Percentiles rank a stretch among this genome's conserved stretches.
Conservation (phyloP, 2,888 invertebrate genomes). For the Adelphocoris suturalis region DNA sequence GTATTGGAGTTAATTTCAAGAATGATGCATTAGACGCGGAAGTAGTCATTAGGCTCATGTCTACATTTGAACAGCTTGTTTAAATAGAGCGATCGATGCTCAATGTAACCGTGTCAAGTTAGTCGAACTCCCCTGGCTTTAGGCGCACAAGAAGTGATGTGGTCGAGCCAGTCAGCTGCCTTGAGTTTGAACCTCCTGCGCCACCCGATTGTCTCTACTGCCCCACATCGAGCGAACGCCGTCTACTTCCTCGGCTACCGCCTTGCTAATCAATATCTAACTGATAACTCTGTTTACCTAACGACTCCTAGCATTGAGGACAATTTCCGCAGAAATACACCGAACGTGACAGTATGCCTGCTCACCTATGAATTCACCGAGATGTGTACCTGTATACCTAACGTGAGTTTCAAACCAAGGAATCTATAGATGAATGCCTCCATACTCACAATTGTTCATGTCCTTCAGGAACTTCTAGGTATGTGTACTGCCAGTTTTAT, state of each 20-base stretch:
- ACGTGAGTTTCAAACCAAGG: neutral
- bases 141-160: neutral
- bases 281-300: slow-evolving; percentile 44
- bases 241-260: neutral
- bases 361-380: neutral
- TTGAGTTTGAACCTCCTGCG: neutral
- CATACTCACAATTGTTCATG: neutral
- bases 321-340: neutral
- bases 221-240: neutral
- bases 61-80: neutral
- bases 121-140: neutral
- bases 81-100: slow-evolving; percentile 14
- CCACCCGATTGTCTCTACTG: neutral
- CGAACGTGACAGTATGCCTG: neutral
- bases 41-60: neutral
- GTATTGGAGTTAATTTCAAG: too few species aligned
- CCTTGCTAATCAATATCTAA: neutral
- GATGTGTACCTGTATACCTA: neutral
- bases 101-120: neutral
- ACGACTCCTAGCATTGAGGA: neutral
- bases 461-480: neutral
- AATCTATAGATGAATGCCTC: neutral
- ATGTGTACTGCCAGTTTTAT: neutral
- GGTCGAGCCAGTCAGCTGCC: neutral
- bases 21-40: too few species aligned